phyloP scores from a whole-genome alignment of 2,113 vertebrate genomes.

The Lichenostomus cassidix region DNA sequence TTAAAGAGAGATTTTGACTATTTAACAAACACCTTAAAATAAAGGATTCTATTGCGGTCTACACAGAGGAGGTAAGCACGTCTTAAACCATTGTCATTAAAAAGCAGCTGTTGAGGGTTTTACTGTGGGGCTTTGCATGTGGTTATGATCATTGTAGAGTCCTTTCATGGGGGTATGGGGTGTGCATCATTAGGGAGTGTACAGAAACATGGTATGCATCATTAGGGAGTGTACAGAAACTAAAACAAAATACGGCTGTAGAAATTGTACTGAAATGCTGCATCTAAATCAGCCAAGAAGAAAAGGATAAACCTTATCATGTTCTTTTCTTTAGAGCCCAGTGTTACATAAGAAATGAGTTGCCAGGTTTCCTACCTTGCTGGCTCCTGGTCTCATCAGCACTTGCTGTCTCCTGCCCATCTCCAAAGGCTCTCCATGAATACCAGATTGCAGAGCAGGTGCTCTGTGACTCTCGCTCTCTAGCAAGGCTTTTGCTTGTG shows the following conservation, averaged over 20 bases:
- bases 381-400: neutral
- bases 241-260: neutral
- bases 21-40: neutral
- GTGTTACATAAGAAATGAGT: neutral
- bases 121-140: neutral
- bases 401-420: neutral
- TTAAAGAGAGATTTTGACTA: neutral
- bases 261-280: neutral
- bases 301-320: neutral
- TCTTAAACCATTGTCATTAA: neutral
- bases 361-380: neutral
- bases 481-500: neutral
- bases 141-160: neutral
- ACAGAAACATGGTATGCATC: neutral
- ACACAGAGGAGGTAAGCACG: neutral
- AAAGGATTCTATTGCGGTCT: neutral
- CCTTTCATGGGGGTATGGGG: neutral
- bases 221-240: neutral
- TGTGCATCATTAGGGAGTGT: neutral
- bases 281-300: neutral
- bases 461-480: neutral
- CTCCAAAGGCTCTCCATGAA: neutral
- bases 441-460: slow-evolving; percentile 50
- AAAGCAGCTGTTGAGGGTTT: neutral
- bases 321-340: neutral